Percentiles rank a stretch among this genome's conserved stretches.
Conservation (phyloP, 1,140 invertebrate species). For the Zeugodacus cucurbitae region DNA sequence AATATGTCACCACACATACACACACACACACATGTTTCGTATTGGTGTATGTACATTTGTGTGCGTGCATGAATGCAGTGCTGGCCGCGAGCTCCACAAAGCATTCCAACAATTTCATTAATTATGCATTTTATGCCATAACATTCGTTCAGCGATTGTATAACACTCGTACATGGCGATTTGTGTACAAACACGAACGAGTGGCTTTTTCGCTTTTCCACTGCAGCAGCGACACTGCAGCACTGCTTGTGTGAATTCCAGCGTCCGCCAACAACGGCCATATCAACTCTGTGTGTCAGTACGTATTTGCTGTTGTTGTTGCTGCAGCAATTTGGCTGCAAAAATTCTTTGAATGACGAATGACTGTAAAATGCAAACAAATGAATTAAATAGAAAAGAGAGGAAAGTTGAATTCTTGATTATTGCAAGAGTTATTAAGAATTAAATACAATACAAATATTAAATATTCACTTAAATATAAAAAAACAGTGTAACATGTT, state of each 20-base stretch:
- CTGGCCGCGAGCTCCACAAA: neutral
- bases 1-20: neutral
- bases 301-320: neutral
- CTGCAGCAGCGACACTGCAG: too few species aligned
- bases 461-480: too few species aligned
- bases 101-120: constrained; percentile 32
- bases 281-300: neutral
- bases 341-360: constrained; percentile 3
- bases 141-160: constrained; percentile 16
- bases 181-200: neutral
- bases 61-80: neutral
- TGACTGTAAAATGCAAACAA: neutral
- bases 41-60: neutral
- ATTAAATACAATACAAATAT: too few species aligned
- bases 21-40: neutral
- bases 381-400: neutral
- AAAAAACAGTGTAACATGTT: too few species aligned
- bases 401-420: neutral
- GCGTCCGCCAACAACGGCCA: neutral
- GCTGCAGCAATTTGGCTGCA: neutral
- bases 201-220: neutral
- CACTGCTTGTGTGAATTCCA: neutral
- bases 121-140: constrained; percentile 36
- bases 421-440: neutral
- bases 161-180: neutral